Base-by-base conservation (phyloP, 1,140 invertebrate species). In the Battus philenor region DNA sequence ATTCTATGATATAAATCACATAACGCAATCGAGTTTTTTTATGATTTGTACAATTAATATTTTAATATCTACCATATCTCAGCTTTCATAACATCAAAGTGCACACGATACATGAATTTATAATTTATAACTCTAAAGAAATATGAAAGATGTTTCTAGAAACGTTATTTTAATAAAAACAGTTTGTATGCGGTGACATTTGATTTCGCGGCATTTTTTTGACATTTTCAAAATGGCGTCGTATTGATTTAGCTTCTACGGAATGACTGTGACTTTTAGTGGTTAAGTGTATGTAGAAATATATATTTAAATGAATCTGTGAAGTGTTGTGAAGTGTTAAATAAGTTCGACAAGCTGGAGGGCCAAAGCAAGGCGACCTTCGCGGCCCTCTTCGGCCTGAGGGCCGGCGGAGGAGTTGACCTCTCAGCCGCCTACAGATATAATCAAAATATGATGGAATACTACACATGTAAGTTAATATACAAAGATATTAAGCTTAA, bases 401-500 rank as follows among this genome's bases (percentile, higher is more conserved):
- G 86, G 82, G 83, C 83, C 75, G 82, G 77, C 69, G 81, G 79
- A 38, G 81, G 85, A 2, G 86, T 97, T 91, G 95, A 97, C 88
- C 90, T 97, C 58, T 94, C 94, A 61, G 96, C 95, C 51, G 95
- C 95, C 52, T 97, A 98, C 78, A 90, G 96, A 71, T 98, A 98
- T 89, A 98, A 97, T 86, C 96, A 97, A 72, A 97, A 97, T 85
- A 97, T 98, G 95, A 97, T 98, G 96, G 96, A 98, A 88, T 98
- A 97, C 88, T 98, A 98, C 76, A 97, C 96, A 77, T 98, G 96
- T 97, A 93, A 97, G 94, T 89, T n/a, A n/a, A n/a, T n/a, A n/a
- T n/a, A n/a, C n/a, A n/a, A n/a, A n/a, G n/a, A n/a, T n/a, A n/a
- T n/a, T n/a, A n/a, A n/a, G n/a, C n/a, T n/a, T n/a, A n/a, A n/a